phyloP scores from a whole-genome alignment of 2,888 invertebrate genomes.

The Torymus tubicola region DNA sequence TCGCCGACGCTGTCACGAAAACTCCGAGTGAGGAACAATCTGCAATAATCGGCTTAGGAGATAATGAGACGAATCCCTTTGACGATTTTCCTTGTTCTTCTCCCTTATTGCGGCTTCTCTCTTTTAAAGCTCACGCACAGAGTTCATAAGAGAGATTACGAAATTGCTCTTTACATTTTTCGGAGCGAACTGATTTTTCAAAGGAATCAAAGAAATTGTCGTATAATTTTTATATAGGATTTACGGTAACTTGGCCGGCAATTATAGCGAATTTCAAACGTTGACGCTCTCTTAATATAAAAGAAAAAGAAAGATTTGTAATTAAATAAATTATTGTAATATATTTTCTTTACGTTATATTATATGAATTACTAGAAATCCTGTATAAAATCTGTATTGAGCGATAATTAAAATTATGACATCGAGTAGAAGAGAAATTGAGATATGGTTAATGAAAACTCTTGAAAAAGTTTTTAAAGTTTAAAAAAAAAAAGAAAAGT shows the following conservation, averaged over 20 bases:
- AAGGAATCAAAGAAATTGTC: slow-evolving; percentile 15
- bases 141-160: slow-evolving; percentile 12
- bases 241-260: slow-evolving; percentile 8
- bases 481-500: slow-evolving; percentile 4
- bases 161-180: slow-evolving; percentile 47
- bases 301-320: neutral
- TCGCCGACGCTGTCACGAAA: slow-evolving; percentile 36
- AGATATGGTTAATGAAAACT: too few relatives aligned
- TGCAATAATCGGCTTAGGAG: slow-evolving; percentile 57
- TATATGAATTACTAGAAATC: slow-evolving; percentile 36
- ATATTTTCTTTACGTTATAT: slow-evolving; percentile 27
- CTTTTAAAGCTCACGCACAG: slow-evolving; percentile 2
- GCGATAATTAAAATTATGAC: neutral
- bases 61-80: slow-evolving; percentile 54
- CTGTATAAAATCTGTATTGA: slow-evolving; percentile 36
- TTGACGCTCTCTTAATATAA: neutral
- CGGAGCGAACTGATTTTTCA: slow-evolving; percentile 25
- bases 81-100: slow-evolving; percentile 26
- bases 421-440: too few relatives aligned
- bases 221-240: slow-evolving; percentile 27
- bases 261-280: neutral
- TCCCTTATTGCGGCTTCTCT: slow-evolving; percentile 18
- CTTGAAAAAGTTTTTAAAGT: too few relatives aligned
- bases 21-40: slow-evolving; percentile 49
- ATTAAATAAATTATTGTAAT: slow-evolving; percentile 44